Evolutionary conservation across 2,113 vertebrate genomes (phyloP).

Genomic region (Stegostoma tigrinum): DNA sequence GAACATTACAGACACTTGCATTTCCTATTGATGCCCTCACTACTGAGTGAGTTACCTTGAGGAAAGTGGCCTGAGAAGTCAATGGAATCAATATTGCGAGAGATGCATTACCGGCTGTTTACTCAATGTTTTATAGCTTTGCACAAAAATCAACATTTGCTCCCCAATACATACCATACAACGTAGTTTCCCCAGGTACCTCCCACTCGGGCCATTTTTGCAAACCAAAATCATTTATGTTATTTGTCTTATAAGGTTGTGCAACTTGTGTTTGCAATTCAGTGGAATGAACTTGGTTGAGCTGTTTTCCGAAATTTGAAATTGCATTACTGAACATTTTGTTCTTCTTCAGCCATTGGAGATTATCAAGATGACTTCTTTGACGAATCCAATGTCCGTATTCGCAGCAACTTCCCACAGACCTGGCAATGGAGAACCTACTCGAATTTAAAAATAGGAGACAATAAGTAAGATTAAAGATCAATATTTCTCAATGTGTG

Average conservation of each 20-base stretch:
- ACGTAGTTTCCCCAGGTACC: not conserved
- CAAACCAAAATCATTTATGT: not conserved
- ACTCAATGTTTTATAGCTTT: too few species aligned
- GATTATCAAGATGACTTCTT: constrained; percentile 56
- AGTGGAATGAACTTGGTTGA: not conserved
- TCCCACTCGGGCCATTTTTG: not conserved
- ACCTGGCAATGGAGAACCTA: constrained; percentile 62
- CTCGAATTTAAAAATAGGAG: rapidly evolving
- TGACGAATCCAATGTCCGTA: constrained; percentile 43
- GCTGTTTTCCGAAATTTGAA: not conserved
- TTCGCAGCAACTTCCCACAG: constrained; percentile 63
- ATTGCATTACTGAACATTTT: not conserved
- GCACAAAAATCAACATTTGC: too few species aligned
- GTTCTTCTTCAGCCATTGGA: constrained; percentile 45
- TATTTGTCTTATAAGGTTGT: too few species aligned
- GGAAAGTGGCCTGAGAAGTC: too few species aligned
- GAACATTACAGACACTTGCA: too few species aligned
- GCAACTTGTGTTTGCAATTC: too few species aligned
- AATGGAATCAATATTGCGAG: too few species aligned
- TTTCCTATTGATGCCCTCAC: too few species aligned
- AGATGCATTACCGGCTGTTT: too few species aligned
- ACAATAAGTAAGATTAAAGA: not conserved
- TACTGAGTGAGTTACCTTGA: too few species aligned
- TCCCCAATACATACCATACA: too few species aligned
- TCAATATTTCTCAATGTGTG: not conserved